A percentile compares a stretch with the other conserved stretches of the same genome.
These are phyloP conservation scores for Suillia variegata DNA, from an alignment of 2,888 invertebrate species.

Conservation along the genomic window DNA sequence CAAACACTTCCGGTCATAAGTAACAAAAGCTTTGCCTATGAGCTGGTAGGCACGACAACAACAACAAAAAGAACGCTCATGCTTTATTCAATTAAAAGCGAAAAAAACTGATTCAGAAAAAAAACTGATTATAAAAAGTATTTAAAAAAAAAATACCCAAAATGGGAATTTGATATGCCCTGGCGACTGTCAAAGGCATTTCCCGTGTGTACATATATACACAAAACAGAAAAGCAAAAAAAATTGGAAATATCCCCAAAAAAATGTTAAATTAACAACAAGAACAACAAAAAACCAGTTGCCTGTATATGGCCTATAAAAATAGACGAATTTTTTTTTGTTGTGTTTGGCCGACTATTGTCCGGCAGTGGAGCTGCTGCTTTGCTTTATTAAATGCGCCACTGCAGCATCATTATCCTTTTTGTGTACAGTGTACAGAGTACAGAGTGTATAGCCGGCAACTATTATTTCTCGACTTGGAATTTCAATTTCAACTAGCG, in stretches of 20 bases:
- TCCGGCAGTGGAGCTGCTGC: background rate
- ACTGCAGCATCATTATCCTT: slow-evolving; percentile 3
- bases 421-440: no score
- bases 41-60: background rate
- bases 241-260: background rate
- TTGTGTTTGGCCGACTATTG: background rate
- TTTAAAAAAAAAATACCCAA: background rate
- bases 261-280: background rate
- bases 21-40: no score
- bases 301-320: background rate
- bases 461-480: background rate
- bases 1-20: slow-evolving; percentile 16
- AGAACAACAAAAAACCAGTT: background rate
- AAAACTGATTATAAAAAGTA: background rate
- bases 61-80: background rate
- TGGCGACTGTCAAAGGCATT: background rate
- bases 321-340: no score
- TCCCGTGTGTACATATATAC: background rate
- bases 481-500: background rate
- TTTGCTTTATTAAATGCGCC: no score
- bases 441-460: no score
- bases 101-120: background rate
- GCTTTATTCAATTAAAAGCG: no score
- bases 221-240: background rate
- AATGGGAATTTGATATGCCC: background rate